A percentile compares a stretch with the other conserved stretches of the same genome.
Evolutionary conservation across 1,140 invertebrate genomes (phyloP).

Genomic region (Phthorimaea operculella): DNA sequence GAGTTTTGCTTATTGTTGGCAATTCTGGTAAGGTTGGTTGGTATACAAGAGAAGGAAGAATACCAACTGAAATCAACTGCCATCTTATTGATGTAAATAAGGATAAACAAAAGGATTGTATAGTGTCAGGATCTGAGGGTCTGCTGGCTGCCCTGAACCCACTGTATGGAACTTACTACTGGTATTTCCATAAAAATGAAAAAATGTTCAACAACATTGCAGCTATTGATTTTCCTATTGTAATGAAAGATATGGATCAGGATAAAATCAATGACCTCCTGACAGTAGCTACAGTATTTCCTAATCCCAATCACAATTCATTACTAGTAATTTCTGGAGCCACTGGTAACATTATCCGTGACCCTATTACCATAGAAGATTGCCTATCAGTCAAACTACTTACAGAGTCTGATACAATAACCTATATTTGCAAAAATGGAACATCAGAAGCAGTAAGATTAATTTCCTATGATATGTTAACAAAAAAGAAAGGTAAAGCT

Average conservation of each 20-base stretch:
- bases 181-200: conserved; percentile 71
- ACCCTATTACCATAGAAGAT: conserved; percentile 61
- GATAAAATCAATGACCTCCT: conserved; percentile 77
- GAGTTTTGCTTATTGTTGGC: conserved; percentile 72
- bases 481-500: conserved; percentile 40
- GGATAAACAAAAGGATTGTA: conserved; percentile 77
- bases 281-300: conserved; percentile 65
- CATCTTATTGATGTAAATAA: conserved; percentile 75
- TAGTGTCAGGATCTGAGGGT: conserved; percentile 76
- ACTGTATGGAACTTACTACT: conserved; percentile 73
- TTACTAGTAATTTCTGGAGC: conserved; percentile 74
- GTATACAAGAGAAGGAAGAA: conserved; percentile 71
- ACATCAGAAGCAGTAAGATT: conserved; percentile 47
- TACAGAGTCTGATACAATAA: conserved; percentile 41
- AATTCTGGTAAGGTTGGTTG: conserved; percentile 72
- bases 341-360: conserved; percentile 70
- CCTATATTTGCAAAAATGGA: conserved; percentile 67
- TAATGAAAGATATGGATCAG: conserved; percentile 77
- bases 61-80: conserved; percentile 77
- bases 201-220: conserved; percentile 61
- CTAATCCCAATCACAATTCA: conserved; percentile 67
- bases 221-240: conserved; percentile 73
- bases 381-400: conserved; percentile 60
- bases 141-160: conserved; percentile 76
- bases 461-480: conserved; percentile 33